Base-by-base conservation (phyloP, 1,140 invertebrate genomes). In the Chironomus striatipennis region DNA sequence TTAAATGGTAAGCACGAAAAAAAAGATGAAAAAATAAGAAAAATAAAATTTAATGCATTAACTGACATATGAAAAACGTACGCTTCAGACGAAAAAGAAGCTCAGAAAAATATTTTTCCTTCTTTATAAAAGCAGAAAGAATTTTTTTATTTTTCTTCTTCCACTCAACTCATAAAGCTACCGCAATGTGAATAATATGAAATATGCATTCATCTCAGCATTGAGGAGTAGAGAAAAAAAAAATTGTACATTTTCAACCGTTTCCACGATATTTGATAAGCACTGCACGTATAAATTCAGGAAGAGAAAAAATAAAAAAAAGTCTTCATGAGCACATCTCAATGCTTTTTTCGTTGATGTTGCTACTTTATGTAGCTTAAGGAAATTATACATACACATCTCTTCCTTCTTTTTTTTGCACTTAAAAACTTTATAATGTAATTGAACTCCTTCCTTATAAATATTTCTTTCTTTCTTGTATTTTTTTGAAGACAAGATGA, bases 361-460 rank as follows among this genome's bases (percentile, higher is more conserved):
- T 57, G n/a, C 47, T 57, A n/a, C 12, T n/a, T n/a, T n/a, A n/a
- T 57, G 47, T n/a, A 57, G 47, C 47, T 57, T n/a, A 57, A 57
- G 47, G 47, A 57, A 57, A 57, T 57, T 57, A 57, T 57, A 57
- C 47, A 57, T n/a, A 57, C n/a, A 5, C n/a, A n/a, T n/a, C n/a
- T n/a, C 5, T 57, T 10, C 47, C 15, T 4, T n/a, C n/a, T 47
- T 47, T 57, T 57, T n/a, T 57, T 57, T n/a, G n/a, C 12, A 57
- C 8, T 57, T 57, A n/a, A 57, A 57, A 57, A n/a, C 12, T 57
- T 57, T n/a, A n/a, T 57, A 57, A 57, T 57, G 47, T 57, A 57
- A 57, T 57, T 57, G 47, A 57, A 57, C 47, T 57, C 47, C 47
- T 57, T 57, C 47, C 12, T 57, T 57, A 57, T 57, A n/a, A 34